Base-by-base conservation (phyloP, 2,113 vertebrate genomes). In the Butorides virescens region DNA sequence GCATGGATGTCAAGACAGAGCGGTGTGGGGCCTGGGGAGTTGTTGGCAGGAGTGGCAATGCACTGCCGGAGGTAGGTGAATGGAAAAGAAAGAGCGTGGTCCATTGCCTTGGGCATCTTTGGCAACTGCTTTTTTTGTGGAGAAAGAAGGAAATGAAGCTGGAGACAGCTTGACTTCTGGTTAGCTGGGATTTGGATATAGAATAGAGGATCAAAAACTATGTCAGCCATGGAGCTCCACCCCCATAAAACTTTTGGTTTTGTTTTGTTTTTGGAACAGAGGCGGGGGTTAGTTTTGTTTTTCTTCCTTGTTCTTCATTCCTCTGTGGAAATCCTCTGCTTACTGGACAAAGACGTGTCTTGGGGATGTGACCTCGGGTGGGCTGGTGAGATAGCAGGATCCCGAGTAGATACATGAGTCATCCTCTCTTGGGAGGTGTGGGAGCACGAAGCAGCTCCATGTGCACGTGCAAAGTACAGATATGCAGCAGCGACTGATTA, bases 281-380 rank as follows among this genome's bases (percentile, higher is more conserved):
- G 42, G 42, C 42, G 42, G 18, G 13, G 20, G 1, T 2, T 9
- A 70, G 15, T 73, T 92, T 16, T 70, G 32, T 9, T 92, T 86
- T 90, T 44, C 27, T 65, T 85, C n/a, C 15, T 78, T 59, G 23
- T 79, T 86, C 26, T 44, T 88, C 36, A 21, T 79, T 86, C 29
- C 49, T 88, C 36, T 56, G 12, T 79, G 78, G 53, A 59, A 86
- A 58, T 63, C 7, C 9, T 59, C 29, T 52, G 47, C 37, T 79
- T 0, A 0, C 32, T 63, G 56, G 29, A 52, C 50, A 63, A 49
- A 71, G 53, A 50, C 1, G 0, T 42, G 12, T 19, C 19, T n/a
- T n/a, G 21, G 10, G 5, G 5, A 44, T n/a, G 6, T 72, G 47
- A 29, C 52, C 53, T 47, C 15, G 21, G 44, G 15, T 30, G 49